A percentile compares a stretch with the other conserved stretches of the same genome.
Evolutionary conservation across 2,113 vertebrate genomes (phyloP).

Genomic region (Microcebus lehilahytsara): DNA sequence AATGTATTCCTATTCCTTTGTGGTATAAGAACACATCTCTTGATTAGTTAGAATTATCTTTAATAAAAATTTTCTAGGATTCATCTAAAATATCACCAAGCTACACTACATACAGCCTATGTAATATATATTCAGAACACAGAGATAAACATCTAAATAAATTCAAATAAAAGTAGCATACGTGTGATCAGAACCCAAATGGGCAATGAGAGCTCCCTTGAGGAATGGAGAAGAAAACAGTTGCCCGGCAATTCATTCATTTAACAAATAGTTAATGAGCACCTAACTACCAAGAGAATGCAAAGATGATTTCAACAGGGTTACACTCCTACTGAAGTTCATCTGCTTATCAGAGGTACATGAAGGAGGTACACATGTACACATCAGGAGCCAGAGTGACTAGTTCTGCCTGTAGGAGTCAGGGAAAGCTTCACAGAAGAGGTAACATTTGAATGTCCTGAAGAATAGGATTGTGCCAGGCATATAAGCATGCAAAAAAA

Average conservation of each 20-base stretch:
- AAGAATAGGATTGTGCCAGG: neutral
- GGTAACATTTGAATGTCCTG: neutral
- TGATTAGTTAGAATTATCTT: neutral
- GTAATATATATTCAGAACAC: neutral
- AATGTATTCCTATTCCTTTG: conserved; percentile 15
- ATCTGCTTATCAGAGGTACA: neutral
- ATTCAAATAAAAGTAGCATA: neutral
- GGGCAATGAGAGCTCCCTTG: neutral
- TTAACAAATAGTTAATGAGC: conserved; percentile 16
- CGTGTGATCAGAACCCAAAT: neutral
- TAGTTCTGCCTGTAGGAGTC: neutral
- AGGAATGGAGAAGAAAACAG: neutral
- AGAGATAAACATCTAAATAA: conserved; percentile 14
- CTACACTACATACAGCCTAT: neutral
- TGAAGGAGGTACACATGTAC: neutral
- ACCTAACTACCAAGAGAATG: neutral
- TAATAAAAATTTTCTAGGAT: neutral
- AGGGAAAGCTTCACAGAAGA: neutral
- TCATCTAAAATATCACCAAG: conserved; percentile 22
- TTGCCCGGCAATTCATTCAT: neutral
- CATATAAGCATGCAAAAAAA: neutral
- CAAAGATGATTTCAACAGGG: neutral
- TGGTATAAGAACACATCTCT: neutral
- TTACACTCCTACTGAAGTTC: neutral
- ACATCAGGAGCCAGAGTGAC: neutral